These are phyloP conservation scores for Oophaga sylvatica DNA, from an alignment of 2,797 vertebrate genomes.

Conservation along the genomic window DNA sequence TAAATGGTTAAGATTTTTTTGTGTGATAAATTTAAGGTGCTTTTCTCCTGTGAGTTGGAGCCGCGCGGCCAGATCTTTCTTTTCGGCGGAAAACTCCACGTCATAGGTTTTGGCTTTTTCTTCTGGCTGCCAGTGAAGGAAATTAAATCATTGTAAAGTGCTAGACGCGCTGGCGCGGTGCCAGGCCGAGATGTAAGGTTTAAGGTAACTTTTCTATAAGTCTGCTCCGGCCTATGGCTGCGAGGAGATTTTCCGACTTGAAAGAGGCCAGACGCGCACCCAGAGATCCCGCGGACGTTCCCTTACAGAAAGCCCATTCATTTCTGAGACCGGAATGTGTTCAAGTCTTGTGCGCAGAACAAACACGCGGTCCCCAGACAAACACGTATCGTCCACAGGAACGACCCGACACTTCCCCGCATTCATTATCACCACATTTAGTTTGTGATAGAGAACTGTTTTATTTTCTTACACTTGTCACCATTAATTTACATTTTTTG, in stretches of 20 bases:
- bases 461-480: no score
- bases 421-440: no score
- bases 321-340: constrained; percentile 1
- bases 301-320: constrained; percentile 44
- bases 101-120: constrained; percentile 37
- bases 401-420: no score
- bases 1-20: background rate
- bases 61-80: background rate
- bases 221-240: background rate
- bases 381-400: background rate
- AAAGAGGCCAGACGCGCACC: constrained; percentile 16
- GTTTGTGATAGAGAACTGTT: no score
- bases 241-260: constrained; percentile 10
- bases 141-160: constrained; percentile 46
- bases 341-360: constrained; percentile 4
- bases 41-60: background rate
- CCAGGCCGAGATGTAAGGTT: constrained; percentile 11
- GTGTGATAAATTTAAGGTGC: background rate
- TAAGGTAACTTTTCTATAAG: constrained; percentile 4
- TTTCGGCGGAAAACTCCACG: constrained; percentile 27
- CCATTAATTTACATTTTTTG: no score
- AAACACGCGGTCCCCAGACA: constrained; percentile 17
- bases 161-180: constrained; percentile 27
- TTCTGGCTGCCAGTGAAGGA: constrained; percentile 42
- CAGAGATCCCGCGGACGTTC: background rate